Base-by-base conservation (phyloP, 2,797 vertebrate species). In the Champsocephalus esox region DNA sequence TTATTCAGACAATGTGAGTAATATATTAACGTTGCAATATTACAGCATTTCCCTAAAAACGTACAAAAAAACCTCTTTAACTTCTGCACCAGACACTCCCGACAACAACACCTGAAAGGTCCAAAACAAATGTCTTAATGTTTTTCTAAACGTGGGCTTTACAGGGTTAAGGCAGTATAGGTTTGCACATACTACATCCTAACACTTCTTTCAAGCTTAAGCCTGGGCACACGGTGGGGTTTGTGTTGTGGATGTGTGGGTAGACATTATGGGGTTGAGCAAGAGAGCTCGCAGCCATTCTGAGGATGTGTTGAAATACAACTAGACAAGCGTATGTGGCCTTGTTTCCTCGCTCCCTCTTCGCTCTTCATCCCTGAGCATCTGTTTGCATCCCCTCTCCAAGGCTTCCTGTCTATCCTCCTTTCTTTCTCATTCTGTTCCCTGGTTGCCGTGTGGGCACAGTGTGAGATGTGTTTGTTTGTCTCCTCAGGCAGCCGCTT, bases 381-480 rank as follows among this genome's bases (percentile, higher is more conserved):
- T 86, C 78, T 86, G 81, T 84, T 86, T 82, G 63, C 62, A 68
- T 72, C 83, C 71, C 50, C 59, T 82, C 79, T 79, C 64, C 34
- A 50, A n/a, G 75, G 70, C 73, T 68, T 71, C 67, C 58, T 48
- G 32, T 68, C 70, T 70, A 68, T 14, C n/a, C 61, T 46, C 58
- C 56, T 44, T 1, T 51, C 5, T 66, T 51, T 70, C 41, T 73
- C 66, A 44, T 77, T 75, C 46, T 62, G 83, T 83, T 89, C 84
- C 82, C 85, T 80, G 73, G 84, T 87, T 89, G 80, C 89, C 79
- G 75, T 81, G 84, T 78, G 77, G 65, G 79, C 83, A 77, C 85
- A 84, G 88, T 77, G 83, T 84, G 86, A 90, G 81, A 84, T 75
- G 87, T 79, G 74, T 82, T 83, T 86, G 77, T 82, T 85, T 83